phyloP scores from a whole-genome alignment of 2,113 vertebrate species.

The Cyprinodon tularosa region DNA sequence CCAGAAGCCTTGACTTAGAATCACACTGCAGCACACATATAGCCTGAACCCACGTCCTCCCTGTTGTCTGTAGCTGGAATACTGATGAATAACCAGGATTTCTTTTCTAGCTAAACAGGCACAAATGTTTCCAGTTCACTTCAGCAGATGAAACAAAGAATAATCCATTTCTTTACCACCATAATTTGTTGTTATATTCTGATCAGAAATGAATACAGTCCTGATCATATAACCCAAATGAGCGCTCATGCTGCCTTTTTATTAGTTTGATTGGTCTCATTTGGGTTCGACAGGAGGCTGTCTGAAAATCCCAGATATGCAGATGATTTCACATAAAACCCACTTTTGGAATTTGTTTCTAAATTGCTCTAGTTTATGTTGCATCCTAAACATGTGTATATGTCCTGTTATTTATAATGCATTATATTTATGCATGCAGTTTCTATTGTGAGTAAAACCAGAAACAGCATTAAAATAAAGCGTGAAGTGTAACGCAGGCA shows the following conservation, averaged over 20 bases:
- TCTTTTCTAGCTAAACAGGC: not conserved
- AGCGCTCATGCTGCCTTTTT: conserved; percentile 29
- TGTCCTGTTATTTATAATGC: conserved; percentile 48
- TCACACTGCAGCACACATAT: conserved; percentile 29
- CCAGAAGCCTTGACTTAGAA: conserved; percentile 47
- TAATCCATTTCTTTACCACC: conserved; percentile 10
- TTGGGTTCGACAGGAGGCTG: conserved; percentile 5
- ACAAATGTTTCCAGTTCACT: not conserved
- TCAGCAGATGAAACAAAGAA: not conserved
- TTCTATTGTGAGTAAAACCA: conserved; percentile 1
- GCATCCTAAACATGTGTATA: not conserved
- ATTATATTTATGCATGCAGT: conserved; percentile 15
- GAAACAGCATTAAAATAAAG: conserved; percentile 1
- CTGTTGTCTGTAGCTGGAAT: conserved; percentile 67
- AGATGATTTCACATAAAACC: conserved; percentile 1
- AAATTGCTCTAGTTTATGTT: conserved; percentile 14
- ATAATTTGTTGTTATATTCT: conserved; percentile 15
- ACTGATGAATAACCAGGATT: conserved; percentile 64
- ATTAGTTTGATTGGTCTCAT: conserved; percentile 1
- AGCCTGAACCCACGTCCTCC: conserved; percentile 18
- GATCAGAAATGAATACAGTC: conserved; percentile 40
- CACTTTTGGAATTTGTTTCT: conserved; percentile 3
- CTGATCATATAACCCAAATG: conserved; percentile 44
- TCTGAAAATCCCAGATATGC: conserved; percentile 13
- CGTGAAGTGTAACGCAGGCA: conserved; percentile 32